phyloP scores from a whole-genome alignment of 2,113 vertebrate species.

The Axis porcinus region DNA sequence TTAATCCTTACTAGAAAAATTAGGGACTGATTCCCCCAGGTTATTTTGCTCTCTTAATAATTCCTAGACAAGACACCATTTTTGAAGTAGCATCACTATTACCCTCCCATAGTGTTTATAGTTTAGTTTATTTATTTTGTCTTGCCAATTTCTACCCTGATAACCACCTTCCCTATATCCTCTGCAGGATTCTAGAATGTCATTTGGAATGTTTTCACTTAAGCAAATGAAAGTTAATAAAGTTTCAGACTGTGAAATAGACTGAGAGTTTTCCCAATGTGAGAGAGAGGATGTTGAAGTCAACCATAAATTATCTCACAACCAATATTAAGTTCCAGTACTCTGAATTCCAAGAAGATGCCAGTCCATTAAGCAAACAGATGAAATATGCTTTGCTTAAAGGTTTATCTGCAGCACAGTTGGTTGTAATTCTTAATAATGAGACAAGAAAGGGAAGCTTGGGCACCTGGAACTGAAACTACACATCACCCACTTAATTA shows the following conservation, averaged over 20 bases:
- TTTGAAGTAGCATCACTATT: not conserved
- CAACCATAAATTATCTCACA: constrained; percentile 33
- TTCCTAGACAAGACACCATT: not conserved
- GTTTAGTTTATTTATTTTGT: not conserved
- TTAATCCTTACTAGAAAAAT: not conserved
- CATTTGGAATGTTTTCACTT: constrained; percentile 1
- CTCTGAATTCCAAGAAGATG: constrained; percentile 57
- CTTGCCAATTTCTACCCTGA: not conserved
- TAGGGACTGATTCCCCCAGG: not conserved
- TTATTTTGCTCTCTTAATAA: not conserved
- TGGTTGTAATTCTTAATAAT: constrained; percentile 62
- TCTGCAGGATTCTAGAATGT: not conserved
- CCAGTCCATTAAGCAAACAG: constrained; percentile 53
- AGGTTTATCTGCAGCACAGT: constrained; percentile 39
- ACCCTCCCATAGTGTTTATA: not conserved
- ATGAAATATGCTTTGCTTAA: constrained; percentile 55
- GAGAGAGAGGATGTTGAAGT: constrained; percentile 5
- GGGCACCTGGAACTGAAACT: constrained; percentile 25
- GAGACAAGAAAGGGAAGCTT: constrained; percentile 29
- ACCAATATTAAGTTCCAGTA: constrained; percentile 22
- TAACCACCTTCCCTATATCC: not conserved
- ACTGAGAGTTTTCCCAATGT: not conserved
- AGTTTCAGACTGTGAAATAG: not conserved
- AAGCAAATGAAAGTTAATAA: not conserved
- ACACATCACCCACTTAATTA: constrained; percentile 42